Evolutionary conservation across 2,113 vertebrate genomes (phyloP), one percentile per base, ranked within the genome.

Genomic region (Bucco capensis): DNA sequence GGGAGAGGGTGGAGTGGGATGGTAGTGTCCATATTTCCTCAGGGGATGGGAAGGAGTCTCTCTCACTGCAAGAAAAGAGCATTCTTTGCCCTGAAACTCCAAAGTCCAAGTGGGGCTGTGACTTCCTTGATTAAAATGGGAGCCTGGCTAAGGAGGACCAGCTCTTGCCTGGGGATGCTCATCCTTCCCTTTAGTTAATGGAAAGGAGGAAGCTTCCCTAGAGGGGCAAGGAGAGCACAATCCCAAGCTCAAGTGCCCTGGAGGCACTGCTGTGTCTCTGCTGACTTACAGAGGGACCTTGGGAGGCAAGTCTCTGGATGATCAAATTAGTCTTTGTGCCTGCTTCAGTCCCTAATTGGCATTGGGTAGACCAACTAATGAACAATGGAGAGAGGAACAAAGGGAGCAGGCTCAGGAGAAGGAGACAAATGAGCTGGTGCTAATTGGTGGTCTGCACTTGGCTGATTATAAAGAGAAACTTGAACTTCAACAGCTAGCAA

Each of bases 131-230:
- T 58, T 66, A 14, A 27, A 80, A 10, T 1, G 4, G 53, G 62
- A 84, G 49, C 2, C 2, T 8, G n/a, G 80, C n/a, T 93, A 73
- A 22, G 56, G 18, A 53, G 79, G 79, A 56, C 88, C 83, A 38
- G 1, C 42, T 44, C 11, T 12, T 24, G 72, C 93, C 86, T 30
- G 21, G 38, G 94, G 92, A 88, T 1, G 6, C 16, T 18, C 0
- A 28, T 9, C 76, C 51, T 95, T 88, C 83, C 94, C 95, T 93
- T 19, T 67, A 90, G 92, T 92, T 92, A 86, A 90, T 56, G 92
- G 86, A 53, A 81, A 95, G 92, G 6, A 66, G 69, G 4, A 77
- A 71, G 64, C 21, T 80, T 9, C 90, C 88, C 90, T 82, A 88
- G 95, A 83, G 95, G 88, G 92, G 0, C 7, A 83, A 7, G 0